Evolutionary conservation across 92 coral and sea anemone species (phyloP).

Genomic region (Zoanthus sansibaricus): DNA sequence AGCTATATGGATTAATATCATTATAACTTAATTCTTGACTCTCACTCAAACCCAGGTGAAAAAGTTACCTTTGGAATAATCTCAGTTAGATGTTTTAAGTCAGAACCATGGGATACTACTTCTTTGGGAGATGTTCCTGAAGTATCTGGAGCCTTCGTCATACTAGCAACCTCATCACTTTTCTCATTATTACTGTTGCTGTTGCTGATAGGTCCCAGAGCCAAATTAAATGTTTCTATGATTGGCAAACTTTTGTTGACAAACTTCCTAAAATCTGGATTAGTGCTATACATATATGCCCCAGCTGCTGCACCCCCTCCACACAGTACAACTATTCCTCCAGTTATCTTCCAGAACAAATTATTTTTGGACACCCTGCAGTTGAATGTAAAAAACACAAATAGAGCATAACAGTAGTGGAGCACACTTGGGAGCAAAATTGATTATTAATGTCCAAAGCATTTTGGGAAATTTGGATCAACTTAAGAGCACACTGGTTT

Average conservation of each 20-base stretch:
- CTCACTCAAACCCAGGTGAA: background rate
- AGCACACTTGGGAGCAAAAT: too few relatives aligned
- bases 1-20: too few relatives aligned
- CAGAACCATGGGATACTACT: background rate
- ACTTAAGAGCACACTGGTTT: too few relatives aligned
- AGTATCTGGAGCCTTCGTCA: constrained; percentile 4
- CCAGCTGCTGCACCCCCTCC: constrained; percentile 74
- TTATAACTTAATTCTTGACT: background rate
- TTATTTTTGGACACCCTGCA: constrained; percentile 39
- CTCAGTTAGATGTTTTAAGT: constrained; percentile 12
- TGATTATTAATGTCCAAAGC: too few relatives aligned
- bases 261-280: constrained; percentile 67
- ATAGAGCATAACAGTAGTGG: background rate
- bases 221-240: constrained; percentile 76
- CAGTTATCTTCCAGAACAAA: constrained; percentile 71
- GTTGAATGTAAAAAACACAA: background rate
- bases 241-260: constrained; percentile 72
- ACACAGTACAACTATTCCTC: constrained; percentile 45
- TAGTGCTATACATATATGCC: constrained; percentile 62
- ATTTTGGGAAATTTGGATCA: too few relatives aligned
- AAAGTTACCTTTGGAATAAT: constrained; percentile 30
- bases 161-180: constrained; percentile 2
- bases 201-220: constrained; percentile 62
- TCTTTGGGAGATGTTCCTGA: constrained; percentile 10
- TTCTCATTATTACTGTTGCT: constrained; percentile 23